These are phyloP conservation scores for Trachelus stipa DNA, from an alignment of 2,888 invertebrate genomes.

Conservation along the genomic window DNA sequence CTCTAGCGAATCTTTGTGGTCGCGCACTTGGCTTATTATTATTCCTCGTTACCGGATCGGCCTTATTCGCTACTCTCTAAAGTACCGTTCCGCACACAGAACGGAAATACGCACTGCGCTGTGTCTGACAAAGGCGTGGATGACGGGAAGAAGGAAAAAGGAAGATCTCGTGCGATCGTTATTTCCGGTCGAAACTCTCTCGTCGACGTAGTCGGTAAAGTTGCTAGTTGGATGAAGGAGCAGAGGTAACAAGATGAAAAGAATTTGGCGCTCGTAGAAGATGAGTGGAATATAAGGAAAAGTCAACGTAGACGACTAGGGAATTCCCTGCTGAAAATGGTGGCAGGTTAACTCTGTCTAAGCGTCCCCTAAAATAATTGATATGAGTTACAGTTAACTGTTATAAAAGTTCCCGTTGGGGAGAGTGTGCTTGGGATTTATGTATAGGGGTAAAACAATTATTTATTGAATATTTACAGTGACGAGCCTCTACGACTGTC, in stretches of 20 bases:
- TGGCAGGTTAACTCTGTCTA: not conserved
- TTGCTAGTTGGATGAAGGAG: not conserved
- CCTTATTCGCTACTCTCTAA: constrained; percentile 5
- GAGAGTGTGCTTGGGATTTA: not conserved
- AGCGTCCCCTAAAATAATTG: not conserved
- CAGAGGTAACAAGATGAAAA: not conserved
- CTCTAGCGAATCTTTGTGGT: constrained; percentile 6
- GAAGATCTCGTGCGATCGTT: not conserved
- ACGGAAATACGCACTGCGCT: not conserved
- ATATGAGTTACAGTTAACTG: not conserved
- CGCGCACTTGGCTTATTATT: constrained; percentile 4
- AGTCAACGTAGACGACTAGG: not conserved
- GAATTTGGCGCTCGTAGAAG: not conserved
- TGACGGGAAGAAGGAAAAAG: not conserved
- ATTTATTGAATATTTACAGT: not conserved
- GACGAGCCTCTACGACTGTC: constrained; percentile 23
- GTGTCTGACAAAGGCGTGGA: not conserved
- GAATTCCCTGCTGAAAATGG: not conserved
- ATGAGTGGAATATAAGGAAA: not conserved
- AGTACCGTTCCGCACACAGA: constrained; percentile 1
- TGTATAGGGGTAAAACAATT: not conserved
- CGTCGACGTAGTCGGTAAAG: not conserved
- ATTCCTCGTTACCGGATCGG: constrained; percentile 9
- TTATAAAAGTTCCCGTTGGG: not conserved
- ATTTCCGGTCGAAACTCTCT: not conserved